Evolutionary conservation across 2,888 invertebrate genomes (phyloP), one percentile per base, ranked within the genome.

Genomic region (Euzophera pinguis): DNA sequence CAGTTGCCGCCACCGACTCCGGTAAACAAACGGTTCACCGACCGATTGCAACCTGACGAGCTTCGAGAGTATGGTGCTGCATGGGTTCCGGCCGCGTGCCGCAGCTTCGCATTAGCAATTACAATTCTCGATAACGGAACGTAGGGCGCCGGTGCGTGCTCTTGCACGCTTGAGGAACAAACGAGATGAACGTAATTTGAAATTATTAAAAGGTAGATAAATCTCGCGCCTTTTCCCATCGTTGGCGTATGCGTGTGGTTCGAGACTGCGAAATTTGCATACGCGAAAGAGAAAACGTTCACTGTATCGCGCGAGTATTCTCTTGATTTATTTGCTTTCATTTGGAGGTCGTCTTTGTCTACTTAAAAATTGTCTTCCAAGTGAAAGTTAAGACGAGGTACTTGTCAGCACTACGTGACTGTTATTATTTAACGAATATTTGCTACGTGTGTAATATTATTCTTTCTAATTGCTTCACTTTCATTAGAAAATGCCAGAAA

Each of bases 11-110:
- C 77, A 74, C 72, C 78, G 79, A 72, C 81, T 75, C 74, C 81
- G 81, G 85, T 84, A 87, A 87, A 88, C 88, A 88, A 84, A 84
- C 87, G 86, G 89, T 89, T 89, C 89, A 85, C 72, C 87, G 88
- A 87, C 85, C 89, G 88, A 90, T 88, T 86, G 81, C 75, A 75
- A 66, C 72, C 68, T 61, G 66, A 71, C 66, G 70, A 67, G 72
- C 69, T 69, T 63, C 62, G 70, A 76, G 71, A 75, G 69, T 66
- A 64, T 66, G 69, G 62, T 55, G 59, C 59, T 67, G 71, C 63
- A 64, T 58, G 66, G 63, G 74, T 70, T 65, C 67, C 63, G 71
- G 68, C 65, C 70, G 63, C 66, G 63, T 64, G 49, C 39, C 29
- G n/a, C 49, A 65, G 71, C 65, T 69, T 70, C 75, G 67, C 76